These are phyloP conservation scores for Semaprochilodus insignis DNA, from an alignment of 2,797 vertebrate genomes.

Conservation along the genomic window DNA sequence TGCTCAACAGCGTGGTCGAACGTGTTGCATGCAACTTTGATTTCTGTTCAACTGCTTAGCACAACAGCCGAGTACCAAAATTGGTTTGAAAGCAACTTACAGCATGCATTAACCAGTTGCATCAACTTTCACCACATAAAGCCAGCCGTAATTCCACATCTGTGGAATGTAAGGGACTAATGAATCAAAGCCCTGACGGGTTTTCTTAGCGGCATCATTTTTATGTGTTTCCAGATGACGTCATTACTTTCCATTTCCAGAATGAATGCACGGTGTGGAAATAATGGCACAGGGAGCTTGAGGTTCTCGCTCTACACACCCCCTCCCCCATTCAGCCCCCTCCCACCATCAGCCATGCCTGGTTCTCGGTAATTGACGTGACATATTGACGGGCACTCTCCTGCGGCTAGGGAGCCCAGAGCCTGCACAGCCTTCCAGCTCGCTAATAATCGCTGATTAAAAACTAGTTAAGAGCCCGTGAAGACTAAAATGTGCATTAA, in stretches of 20 bases:
- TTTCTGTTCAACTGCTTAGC: too few relatives aligned
- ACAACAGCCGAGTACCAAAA: too few relatives aligned
- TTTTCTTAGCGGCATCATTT: not conserved
- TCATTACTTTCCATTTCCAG: conserved; percentile 14
- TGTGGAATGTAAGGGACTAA: not conserved
- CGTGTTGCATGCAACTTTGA: too few relatives aligned
- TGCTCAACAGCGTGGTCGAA: too few relatives aligned
- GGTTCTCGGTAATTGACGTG: conserved; percentile 81
- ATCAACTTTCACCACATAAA: too few relatives aligned
- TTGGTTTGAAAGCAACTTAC: too few relatives aligned
- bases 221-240: not conserved
- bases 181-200: not conserved
- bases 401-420: conserved; percentile 71
- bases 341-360: conserved; percentile 26
- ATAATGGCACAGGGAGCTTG: conserved; percentile 12
- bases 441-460: conserved; percentile 94
- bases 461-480: conserved; percentile 92
- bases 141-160: too few relatives aligned
- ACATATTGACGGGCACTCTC: conserved; percentile 85
- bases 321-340: conserved; percentile 51
- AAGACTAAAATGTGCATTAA: conserved; percentile 91
- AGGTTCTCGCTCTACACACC: not conserved
- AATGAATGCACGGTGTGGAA: conserved; percentile 6
- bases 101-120: too few relatives aligned
- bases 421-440: conserved; percentile 78